Conservation (phyloP, 1,140 invertebrate species). For the Bombus superbus region DNA sequence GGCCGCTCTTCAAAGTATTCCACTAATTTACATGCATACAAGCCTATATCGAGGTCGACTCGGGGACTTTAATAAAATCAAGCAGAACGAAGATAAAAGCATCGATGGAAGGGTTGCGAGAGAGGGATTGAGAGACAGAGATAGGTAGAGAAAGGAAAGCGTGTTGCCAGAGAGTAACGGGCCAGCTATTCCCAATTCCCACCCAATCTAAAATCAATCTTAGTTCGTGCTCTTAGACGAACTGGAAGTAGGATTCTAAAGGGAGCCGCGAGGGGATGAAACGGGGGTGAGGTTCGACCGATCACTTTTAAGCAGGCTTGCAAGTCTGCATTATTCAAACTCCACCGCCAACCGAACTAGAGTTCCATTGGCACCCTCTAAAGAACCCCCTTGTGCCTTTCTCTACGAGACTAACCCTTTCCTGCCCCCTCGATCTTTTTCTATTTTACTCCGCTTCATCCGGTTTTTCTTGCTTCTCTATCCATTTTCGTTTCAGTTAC, state of each 20-base stretch:
- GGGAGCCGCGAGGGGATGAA: constrained; percentile 32
- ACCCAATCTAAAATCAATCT: constrained; percentile 82
- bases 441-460: neutral
- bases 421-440: constrained; percentile 9
- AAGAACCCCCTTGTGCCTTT: constrained; percentile 59
- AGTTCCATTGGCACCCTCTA: constrained; percentile 40
- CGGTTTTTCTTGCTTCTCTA: neutral
- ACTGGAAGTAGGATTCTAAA: constrained; percentile 61
- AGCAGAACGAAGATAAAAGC: constrained; percentile 43
- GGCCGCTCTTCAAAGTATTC: constrained; percentile 16
- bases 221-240: constrained; percentile 77
- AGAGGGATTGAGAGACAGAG: constrained; percentile 20
- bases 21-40: constrained; percentile 47
- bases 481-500: constrained; percentile 51
- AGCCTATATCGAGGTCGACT: constrained; percentile 16
- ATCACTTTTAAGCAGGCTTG: constrained; percentile 81
- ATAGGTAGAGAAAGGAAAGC: neutral
- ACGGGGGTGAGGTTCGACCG: constrained; percentile 63
- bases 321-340: constrained; percentile 82
- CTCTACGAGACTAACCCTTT: constrained; percentile 22
- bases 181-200: constrained; percentile 78
- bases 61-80: constrained; percentile 48
- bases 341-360: constrained; percentile 62
- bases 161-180: constrained; percentile 61
- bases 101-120: neutral